Evolutionary conservation across 2,797 vertebrate species (phyloP), one percentile per base, ranked within the genome.

Genomic region (Acanthurus tractus): DNA sequence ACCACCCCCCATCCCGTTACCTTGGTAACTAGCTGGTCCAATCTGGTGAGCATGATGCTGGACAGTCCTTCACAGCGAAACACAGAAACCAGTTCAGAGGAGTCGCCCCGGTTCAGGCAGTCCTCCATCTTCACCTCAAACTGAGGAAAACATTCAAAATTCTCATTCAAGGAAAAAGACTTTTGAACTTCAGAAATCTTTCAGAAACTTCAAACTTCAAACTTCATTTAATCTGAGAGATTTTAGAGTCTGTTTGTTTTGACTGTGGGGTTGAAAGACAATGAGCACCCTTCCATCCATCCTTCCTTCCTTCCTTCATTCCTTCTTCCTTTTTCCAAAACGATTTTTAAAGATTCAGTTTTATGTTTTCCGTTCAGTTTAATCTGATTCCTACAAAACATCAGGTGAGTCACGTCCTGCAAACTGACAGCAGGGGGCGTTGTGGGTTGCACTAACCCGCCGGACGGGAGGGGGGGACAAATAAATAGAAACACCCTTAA

Each of bases 21-120:
- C 90, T 84, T 86, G 63, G 73, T 81, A 40, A 90, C 84, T 40
- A 88, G 29, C 42, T 73, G 73, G 75, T 88, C 74, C 63, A 93
- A 68, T n/a, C 67, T 70, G 71, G 6, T 65, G 13, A 91, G 58
- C 3, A 74, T 71, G 49, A 10, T 22, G 15, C 14, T 15, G 38
- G 40, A 79, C 20, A 90, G 77, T 18, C 88, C 87, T 46, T 91
- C 91, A 4, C 42, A 4, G 1, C 15, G 66, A 0, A 92, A 67
- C 4, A 84, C 17, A 3, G 63, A 74, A 0, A 69, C 89, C 54
- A 91, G 65, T 1, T 18, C 55, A 4, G 63, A 1, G 0, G 63
- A 8, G 7, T 91, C 85, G 6, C 45, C 61, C 0, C 23, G 53
- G 1, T 20, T 8, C 8, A 92, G 17, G 53, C 72, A 87, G 25